These are phyloP conservation scores for Ammospiza nelsoni DNA, from an alignment of 2,113 vertebrate genomes.

Conservation along the genomic window DNA sequence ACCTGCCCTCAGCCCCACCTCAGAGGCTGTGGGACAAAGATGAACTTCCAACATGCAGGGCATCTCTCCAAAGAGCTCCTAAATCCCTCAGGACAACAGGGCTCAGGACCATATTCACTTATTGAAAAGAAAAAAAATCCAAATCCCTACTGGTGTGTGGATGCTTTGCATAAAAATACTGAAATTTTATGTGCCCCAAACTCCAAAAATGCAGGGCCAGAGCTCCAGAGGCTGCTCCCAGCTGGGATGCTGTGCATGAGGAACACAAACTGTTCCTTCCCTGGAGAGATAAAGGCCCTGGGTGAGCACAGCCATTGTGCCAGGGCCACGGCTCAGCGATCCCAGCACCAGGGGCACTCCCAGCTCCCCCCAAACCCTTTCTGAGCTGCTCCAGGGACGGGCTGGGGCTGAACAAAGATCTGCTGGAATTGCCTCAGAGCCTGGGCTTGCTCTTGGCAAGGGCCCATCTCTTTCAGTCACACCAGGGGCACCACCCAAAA, in stretches of 20 bases:
- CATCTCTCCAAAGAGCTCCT: not conserved
- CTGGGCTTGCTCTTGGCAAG: not conserved
- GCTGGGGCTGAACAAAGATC: not conserved
- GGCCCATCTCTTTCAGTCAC: not conserved
- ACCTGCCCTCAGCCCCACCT: not conserved
- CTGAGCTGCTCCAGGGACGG: not conserved
- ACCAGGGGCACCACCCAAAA: constrained; percentile 1
- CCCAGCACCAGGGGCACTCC: not conserved
- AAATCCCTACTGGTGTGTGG: accelerated
- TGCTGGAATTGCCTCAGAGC: not conserved
- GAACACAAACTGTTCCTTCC: not conserved
- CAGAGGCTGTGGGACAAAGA: not conserved
- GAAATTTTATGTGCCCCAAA: accelerated
- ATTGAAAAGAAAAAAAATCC: no score
- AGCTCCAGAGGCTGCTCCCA: not conserved
- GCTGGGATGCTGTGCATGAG: accelerated
- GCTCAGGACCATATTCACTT: accelerated
- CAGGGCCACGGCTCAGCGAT: not conserved
- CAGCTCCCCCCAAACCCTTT: not conserved
- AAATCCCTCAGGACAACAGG: not conserved
- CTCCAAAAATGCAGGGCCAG: not conserved
- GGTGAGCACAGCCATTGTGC: accelerated
- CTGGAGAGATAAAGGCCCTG: not conserved
- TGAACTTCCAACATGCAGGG: no score
- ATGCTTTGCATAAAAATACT: accelerated